Base-by-base conservation (phyloP, 2,888 invertebrate species). In the Nineta flava region DNA sequence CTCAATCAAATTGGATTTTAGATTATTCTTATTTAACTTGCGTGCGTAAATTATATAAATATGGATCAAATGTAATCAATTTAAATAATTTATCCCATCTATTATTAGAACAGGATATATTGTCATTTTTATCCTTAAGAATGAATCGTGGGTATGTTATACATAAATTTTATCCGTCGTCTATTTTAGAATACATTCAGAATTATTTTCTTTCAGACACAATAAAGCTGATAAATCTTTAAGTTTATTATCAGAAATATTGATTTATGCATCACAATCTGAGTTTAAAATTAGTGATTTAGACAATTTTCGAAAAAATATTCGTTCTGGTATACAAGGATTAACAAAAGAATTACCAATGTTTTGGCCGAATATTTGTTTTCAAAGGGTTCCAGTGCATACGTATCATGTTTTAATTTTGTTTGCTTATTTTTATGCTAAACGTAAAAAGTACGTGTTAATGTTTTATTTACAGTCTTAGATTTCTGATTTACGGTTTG, bases 351-450 rank as follows among this genome's bases (percentile, higher is more conserved):
- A 48, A 13, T 2, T 17, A 19, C 41, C 40, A 19, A n/a, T 19
- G 16, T 21, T 40, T 19, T 48, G 48, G 48, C 48, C 48, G 7
- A 40, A 40, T 19, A 19, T 41, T 6, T 12, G 15, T 12, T 2
- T 9, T 6, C n/a, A 17, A 46, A 10, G 16, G 12, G 9, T 13
- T 10, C 10, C 15, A 32, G 5, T 16, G 10, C 7, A 46, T n/a
- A n/a, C 26, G 2, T 32, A 16, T 26, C 41, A 48, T 40, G 13
- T 17, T n/a, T 10, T 48, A 34, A 21, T 48, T 38, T 38, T 48
- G 19, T 48, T 48, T 13, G 21, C 21, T 2, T 48, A 48, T 19
- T 48, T 48, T 48, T 41, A 40, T 48, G 10, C 41, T 9, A 32
- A 38, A 15, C 15, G 16, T 41, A 31, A 32, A 46, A 26, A 32